Base-by-base conservation (phyloP, 2,797 vertebrate species). In the Karalla daura region DNA sequence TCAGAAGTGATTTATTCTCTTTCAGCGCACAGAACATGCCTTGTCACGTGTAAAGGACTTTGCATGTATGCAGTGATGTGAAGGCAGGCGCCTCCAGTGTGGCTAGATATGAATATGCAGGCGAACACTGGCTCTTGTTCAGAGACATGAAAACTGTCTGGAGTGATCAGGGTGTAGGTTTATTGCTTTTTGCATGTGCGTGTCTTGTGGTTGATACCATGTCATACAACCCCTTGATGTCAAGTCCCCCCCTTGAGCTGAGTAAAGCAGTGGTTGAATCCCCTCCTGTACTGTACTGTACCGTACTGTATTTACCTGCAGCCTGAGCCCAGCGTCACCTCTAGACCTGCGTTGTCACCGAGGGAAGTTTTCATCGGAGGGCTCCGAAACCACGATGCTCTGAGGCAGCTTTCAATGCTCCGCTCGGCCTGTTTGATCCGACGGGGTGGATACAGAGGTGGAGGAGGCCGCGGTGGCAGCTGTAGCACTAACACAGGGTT, bases 191-290 rank as follows among this genome's bases (percentile, higher is more conserved):
- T 87, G 83, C 82, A 81, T 81, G 81, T 71, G 70, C 50, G 63
- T 83, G 76, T 90, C 67, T 73, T 73, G 90, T 91, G 69, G 73
- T 74, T 63, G 72, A 71, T 67, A 50, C 72, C 56, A 54, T 80
- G 83, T 87, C 75, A 78, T 76, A 75, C 56, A 74, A 40, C 64
- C 40, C 60, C 44, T 74, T 66, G 62, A 54, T 82, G 88, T 86
- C 6, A 70, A 81, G 37, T 71, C 46, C 33, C 49, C 59, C 58
- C 53, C n/a, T n/a, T 45, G 30, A 46, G 56, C 70, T 65, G 63
- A 80, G 46, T 45, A 32, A 51, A 39, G 59, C 74, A 53, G 78
- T 74, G 75, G 27, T 70, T 74, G 63, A 70, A 52, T 47, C 33
- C 52, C 53, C 41, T 64, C 21, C 21, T 13, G 18, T n/a, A n/a